Evolutionary conservation across 2,113 vertebrate genomes (phyloP).

Genomic region (Struthio camelus): DNA sequence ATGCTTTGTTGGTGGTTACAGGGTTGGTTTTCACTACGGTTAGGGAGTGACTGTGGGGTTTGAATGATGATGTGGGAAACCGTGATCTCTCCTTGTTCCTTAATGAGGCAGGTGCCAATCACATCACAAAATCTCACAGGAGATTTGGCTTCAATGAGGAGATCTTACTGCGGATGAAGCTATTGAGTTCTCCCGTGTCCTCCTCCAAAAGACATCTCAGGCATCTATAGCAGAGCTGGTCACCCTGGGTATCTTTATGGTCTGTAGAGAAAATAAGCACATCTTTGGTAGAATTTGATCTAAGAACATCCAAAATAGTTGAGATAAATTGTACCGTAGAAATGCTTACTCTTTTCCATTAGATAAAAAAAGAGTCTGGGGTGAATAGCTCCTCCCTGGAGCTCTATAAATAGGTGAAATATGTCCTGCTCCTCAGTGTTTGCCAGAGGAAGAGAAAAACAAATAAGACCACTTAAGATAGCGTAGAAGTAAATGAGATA

Average conservation of each 20-base stretch:
- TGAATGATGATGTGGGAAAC: background rate
- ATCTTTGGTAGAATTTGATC: background rate
- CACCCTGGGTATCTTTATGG: background rate
- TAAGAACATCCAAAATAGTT: background rate
- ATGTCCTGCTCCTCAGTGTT: background rate
- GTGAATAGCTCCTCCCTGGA: background rate
- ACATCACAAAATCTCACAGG: background rate
- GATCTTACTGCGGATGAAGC: background rate
- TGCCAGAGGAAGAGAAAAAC: background rate
- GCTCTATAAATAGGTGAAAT: background rate
- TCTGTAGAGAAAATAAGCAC: background rate
- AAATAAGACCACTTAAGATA: background rate
- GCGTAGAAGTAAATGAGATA: background rate
- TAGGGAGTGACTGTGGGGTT: background rate
- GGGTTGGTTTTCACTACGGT: background rate
- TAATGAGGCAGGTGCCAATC: background rate
- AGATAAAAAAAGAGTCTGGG: background rate
- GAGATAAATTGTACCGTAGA: background rate
- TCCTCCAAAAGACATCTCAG: background rate
- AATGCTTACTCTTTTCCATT: background rate
- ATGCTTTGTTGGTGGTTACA: background rate
- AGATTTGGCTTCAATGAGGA: background rate
- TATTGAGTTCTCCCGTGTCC: background rate
- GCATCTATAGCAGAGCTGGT: background rate
- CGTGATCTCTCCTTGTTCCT: background rate